A percentile compares a stretch with the other conserved stretches of the same genome.
Conservation (phyloP, 2,888 invertebrate species). For the Apodemia zela region DNA sequence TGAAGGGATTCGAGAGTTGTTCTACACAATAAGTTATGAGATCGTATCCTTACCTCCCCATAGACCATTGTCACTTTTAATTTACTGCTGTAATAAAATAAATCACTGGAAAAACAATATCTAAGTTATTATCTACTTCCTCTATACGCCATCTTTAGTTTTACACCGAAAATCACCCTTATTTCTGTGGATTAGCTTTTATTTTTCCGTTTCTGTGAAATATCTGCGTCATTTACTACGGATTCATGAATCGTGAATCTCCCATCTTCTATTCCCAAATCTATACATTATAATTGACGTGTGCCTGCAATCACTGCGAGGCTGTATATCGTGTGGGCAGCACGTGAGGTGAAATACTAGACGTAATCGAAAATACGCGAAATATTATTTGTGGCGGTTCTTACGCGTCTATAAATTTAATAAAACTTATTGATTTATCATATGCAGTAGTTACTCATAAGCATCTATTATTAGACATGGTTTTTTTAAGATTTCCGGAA, state of each 20-base stretch:
- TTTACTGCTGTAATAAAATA: constrained; percentile 10
- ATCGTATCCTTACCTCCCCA: background rate
- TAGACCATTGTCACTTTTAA: constrained; percentile 12
- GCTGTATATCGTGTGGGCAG: constrained; percentile 27
- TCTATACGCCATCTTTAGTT: background rate
- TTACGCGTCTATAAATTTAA: constrained; percentile 4
- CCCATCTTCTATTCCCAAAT: constrained; percentile 41
- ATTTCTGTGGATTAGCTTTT: background rate
- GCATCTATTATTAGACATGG: no score
- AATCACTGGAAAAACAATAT: constrained; percentile 13
- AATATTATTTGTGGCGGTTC: constrained; percentile 23
- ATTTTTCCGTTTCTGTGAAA: constrained; percentile 16
- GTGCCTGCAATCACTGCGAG: constrained; percentile 49
- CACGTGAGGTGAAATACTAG: constrained; percentile 36
- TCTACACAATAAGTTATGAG: constrained; percentile 1
- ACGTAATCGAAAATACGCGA: constrained; percentile 27
- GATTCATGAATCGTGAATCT: constrained; percentile 29
- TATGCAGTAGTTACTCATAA: no score
- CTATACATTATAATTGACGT: constrained; percentile 54
- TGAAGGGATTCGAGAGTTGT: background rate
- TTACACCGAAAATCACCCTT: background rate
- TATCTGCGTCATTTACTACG: constrained; percentile 18
- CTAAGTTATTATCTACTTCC: constrained; percentile 1
- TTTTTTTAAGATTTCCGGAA: no score
- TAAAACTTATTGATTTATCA: no score